Base-by-base conservation (phyloP, 2,113 vertebrate genomes). In the Heterocephalus glaber region DNA sequence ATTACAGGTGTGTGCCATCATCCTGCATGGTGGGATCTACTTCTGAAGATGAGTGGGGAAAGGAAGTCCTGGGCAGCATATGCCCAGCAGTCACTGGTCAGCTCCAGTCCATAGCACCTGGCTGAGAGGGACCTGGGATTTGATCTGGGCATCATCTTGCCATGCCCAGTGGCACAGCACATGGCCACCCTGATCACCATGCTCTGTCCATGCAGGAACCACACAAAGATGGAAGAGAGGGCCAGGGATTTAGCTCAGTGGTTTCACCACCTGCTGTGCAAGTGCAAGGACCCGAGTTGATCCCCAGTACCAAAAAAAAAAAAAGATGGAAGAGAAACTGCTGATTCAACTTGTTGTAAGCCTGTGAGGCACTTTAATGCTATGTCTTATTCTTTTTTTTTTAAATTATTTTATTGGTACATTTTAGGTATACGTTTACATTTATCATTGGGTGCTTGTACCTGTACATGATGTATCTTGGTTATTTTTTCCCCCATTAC, bases 291-390 rank as follows among this genome's bases (percentile, higher is more conserved):
- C n/a, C n/a, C n/a, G n/a, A n/a, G n/a, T n/a, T n/a, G n/a, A n/a
- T n/a, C n/a, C n/a, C n/a, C n/a, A n/a, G n/a, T n/a, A n/a, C n/a
- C n/a, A n/a, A n/a, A n/a, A n/a, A n/a, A n/a, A n/a, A n/a, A n/a
- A n/a, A 28, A 54, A 66, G 0, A 61, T 47, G 11, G 54, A 56
- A 56, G 54, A 56, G 54, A 56, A 56, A 30, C 17, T 44, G 19
- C 5, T 6, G 4, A 38, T 7, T 28, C 9, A 72, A 16, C 16
- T 5, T 33, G 7, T 9, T 22, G 11, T 38, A 20, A 24, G 19
- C 17, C 0, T 16, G 1, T 9, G 20, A 35, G 70, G 70, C 13
- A 77, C 60, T 2, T 0, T 35, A 14, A 5, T 9, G 41, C 3
- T 6, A 22, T 28, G 7, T 14, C 30, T 30, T 3, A n/a, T n/a